Base-by-base conservation (phyloP, 2,113 vertebrate species). In the Jaculus jaculus region DNA sequence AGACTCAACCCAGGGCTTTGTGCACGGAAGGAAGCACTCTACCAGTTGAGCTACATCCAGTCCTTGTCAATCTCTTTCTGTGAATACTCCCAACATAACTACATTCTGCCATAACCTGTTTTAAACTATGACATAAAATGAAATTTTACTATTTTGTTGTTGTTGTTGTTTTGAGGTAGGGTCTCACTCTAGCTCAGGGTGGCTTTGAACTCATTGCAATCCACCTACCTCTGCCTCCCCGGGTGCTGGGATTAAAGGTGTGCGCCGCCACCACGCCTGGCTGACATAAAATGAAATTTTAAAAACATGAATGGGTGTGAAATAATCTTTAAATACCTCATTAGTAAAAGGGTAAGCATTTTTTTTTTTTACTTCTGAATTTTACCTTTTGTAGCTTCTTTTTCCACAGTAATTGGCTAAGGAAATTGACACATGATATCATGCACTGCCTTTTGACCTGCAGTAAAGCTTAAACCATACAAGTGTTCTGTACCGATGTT, bases 401-500 rank as follows among this genome's bases (percentile, higher is more conserved):
- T 92, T 78, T 89, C 87, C 58, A 0, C 77, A 80, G 28, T 94
- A 84, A 86, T 82, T 94, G 37, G 32, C 81, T 89, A 85, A 98
- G 97, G 91, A 95, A 97, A 96, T 77, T 97, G 97, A 93, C 97
- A 97, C 97, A 97, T 96, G 97, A 96, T 89, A 82, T 87, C 91
- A 92, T 96, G 4, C 17, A 51, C 69, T 98, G 93, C 97, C 96
- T 96, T 98, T 98, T 97, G 80, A 97, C 98, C 97, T 96, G 90
- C 54, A 69, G 51, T 75, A 68, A 81, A 95, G 97, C 98, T 98
- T 98, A 98, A 98, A 72, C 96, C 66, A 95, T 97, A 97, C 97
- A 98, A 98, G 98, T 97, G 96, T 98, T 98, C 97, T 93, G 8
- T 87, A 96, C 98, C 99, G 98, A 98, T 98, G 98, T 98, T 99